Conservation (phyloP, 2,113 vertebrate genomes). For the Ptilonorhynchus violaceus region DNA sequence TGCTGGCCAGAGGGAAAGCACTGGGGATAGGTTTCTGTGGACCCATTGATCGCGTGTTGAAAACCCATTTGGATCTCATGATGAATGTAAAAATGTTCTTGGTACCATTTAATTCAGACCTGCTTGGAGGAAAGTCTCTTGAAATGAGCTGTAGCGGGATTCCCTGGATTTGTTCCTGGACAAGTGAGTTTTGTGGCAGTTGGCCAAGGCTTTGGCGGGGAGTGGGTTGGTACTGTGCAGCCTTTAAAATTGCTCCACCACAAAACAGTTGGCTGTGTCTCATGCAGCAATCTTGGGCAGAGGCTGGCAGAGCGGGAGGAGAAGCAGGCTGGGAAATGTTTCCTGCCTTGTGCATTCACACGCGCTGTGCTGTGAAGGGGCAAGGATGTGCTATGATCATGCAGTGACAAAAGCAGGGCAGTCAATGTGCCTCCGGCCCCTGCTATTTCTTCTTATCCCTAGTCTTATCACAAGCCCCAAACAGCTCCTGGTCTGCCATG, state of each 20-base stretch:
- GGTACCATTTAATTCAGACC: constrained; percentile 48
- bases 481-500: background rate
- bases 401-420: background rate
- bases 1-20: background rate
- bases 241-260: background rate
- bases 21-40: constrained; percentile 54
- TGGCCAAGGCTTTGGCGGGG: background rate
- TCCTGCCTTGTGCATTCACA: background rate
- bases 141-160: constrained; percentile 46
- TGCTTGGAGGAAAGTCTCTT: constrained; percentile 53
- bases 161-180: constrained; percentile 56
- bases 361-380: accelerated
- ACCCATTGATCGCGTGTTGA: constrained; percentile 29
- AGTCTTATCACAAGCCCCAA: background rate
- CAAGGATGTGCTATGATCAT: background rate
- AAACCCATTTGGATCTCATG: constrained; percentile 63
- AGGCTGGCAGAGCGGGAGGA: background rate
- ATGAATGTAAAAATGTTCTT: constrained; percentile 65
- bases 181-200: constrained; percentile 55
- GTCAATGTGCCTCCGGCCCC: background rate
- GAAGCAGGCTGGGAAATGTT: background rate
- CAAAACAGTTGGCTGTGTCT: background rate
- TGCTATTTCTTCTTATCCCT: background rate
- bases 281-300: background rate
- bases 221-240: background rate